Conservation (phyloP, 1,140 invertebrate species). For the Penaeus indicus region DNA sequence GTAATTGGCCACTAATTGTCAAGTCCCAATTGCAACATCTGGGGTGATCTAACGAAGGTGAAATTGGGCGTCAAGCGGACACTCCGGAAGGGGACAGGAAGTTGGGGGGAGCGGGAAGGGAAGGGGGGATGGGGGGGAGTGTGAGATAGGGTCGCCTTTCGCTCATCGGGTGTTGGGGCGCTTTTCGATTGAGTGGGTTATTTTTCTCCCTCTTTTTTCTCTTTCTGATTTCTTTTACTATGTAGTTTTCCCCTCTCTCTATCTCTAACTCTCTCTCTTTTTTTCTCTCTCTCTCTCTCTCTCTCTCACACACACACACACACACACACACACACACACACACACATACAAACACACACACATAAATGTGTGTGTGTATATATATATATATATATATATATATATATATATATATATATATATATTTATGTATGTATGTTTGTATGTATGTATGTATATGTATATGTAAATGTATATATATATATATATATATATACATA, state of each 20-base stretch:
- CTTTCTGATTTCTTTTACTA: not conserved
- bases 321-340: conserved; percentile 14
- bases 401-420: conserved; percentile 2
- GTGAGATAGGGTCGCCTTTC: too few species aligned
- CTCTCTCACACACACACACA: not conserved
- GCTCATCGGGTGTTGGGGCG: too few species aligned
- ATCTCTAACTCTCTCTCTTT: not conserved
- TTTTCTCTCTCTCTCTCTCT: not conserved
- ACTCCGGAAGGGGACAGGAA: too few species aligned
- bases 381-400: conserved; percentile 8
- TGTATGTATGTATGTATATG: conserved; percentile 4
- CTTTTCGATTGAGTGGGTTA: not conserved
- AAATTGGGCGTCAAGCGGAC: too few species aligned
- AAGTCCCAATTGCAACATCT: too few species aligned
- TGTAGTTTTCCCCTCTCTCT: not conserved
- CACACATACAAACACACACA: not conserved
- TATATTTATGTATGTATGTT: conserved; percentile 2
- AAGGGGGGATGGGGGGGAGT: too few species aligned
- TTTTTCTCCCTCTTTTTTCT: not conserved
- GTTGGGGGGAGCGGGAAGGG: too few species aligned
- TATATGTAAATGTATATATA: conserved; percentile 13
- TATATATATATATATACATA: too few species aligned
- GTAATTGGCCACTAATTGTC: too few species aligned
- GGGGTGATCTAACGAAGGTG: too few species aligned
- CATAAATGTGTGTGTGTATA: not conserved